Evolutionary conservation across 2,888 invertebrate genomes (phyloP).

Genomic region (Lydus trimaculatus): DNA sequence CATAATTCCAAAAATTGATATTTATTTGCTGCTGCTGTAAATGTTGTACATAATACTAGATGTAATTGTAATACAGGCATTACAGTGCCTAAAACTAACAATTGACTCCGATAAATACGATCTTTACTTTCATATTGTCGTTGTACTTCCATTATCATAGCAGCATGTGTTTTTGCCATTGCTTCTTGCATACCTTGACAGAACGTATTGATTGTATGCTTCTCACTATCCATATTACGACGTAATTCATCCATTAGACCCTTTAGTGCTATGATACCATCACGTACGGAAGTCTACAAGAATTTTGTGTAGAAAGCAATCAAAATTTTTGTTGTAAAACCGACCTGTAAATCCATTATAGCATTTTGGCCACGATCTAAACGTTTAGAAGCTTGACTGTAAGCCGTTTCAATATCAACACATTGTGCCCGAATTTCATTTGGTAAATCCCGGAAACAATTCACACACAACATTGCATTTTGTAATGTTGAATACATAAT

Average conservation of each 20-base stretch:
- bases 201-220: constrained; percentile 70
- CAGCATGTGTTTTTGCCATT: constrained; percentile 71
- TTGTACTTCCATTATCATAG: constrained; percentile 72
- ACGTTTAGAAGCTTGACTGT: constrained; percentile 73
- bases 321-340: background rate
- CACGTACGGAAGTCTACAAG: constrained; percentile 70
- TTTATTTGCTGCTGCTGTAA: constrained; percentile 75
- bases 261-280: constrained; percentile 71
- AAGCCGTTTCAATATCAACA: constrained; percentile 78
- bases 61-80: constrained; percentile 75
- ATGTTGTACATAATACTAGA: constrained; percentile 73
- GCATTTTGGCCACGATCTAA: constrained; percentile 68
- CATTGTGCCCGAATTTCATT: constrained; percentile 73
- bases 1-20: constrained; percentile 77
- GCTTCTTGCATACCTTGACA: constrained; percentile 72
- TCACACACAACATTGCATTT: constrained; percentile 76
- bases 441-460: constrained; percentile 75
- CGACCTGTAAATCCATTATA: constrained; percentile 59
- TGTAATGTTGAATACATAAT: constrained; percentile 77
- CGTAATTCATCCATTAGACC: constrained; percentile 72
- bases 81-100: constrained; percentile 64
- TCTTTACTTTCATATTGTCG: constrained; percentile 66
- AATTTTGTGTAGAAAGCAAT: background rate
- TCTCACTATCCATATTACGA: constrained; percentile 70
- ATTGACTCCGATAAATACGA: constrained; percentile 56